Evolutionary conservation across 2,113 vertebrate genomes (phyloP).

Genomic region (Oreochromis spilurus): DNA sequence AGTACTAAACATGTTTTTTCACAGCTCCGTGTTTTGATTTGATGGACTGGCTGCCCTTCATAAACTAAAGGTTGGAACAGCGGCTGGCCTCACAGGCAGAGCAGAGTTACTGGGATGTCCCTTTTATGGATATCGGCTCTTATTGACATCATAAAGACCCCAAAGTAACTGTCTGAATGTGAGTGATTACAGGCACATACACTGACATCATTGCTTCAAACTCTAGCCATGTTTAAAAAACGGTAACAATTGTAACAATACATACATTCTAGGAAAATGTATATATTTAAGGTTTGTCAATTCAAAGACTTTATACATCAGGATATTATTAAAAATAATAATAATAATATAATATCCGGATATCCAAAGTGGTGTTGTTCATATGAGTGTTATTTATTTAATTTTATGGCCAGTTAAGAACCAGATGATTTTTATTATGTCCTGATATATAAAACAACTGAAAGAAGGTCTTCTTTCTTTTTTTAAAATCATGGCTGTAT

Average conservation of each 20-base stretch:
- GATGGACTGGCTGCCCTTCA: background rate
- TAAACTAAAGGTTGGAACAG: background rate
- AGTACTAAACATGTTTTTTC: background rate
- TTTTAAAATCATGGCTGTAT: background rate
- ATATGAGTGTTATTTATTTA: background rate
- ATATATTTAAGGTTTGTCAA: background rate
- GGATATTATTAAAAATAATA: background rate
- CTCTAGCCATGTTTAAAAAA: background rate
- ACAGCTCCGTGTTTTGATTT: background rate
- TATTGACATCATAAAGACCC: background rate
- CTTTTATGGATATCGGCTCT: background rate
- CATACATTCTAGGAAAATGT: background rate
- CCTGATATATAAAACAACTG: background rate
- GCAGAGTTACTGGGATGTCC: background rate
- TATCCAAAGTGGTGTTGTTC: background rate
- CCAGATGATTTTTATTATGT: background rate
- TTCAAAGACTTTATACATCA: background rate
- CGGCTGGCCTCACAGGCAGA: background rate
- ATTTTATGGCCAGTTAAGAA: background rate
- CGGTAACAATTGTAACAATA: background rate
- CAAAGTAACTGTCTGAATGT: background rate
- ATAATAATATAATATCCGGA: background rate
- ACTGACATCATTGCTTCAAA: background rate
- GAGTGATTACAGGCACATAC: background rate
- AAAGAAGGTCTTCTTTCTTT: background rate